Conservation (phyloP, 2,888 invertebrate genomes). For the Eumerus sabulonum region DNA sequence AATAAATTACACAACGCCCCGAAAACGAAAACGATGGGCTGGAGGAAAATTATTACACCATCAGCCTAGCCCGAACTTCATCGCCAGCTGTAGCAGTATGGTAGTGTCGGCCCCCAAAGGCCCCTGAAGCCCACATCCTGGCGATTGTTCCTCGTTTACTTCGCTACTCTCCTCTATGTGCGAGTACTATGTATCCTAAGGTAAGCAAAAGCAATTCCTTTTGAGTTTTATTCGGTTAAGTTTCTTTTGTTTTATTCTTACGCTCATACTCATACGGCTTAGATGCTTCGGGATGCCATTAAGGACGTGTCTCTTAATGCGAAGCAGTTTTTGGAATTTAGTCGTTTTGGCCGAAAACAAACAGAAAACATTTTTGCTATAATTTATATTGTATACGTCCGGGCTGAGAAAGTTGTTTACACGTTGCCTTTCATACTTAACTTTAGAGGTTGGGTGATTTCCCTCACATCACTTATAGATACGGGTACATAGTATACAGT, state of each 20-base stretch:
- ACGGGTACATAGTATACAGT: no score
- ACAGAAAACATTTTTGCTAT: constrained; percentile 46
- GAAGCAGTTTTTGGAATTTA: constrained; percentile 58
- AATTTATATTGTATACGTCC: constrained; percentile 33
- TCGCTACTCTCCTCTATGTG: no score
- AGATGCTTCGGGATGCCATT: constrained; percentile 1
- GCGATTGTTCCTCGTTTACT: constrained; percentile 26
- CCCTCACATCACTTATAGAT: no score
- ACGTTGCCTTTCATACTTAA: constrained; percentile 23
- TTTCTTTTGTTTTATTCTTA: constrained; percentile 2
- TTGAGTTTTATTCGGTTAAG: constrained; percentile 25
- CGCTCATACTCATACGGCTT: not conserved
- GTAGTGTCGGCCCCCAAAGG: no score
- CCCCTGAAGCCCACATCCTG: constrained; percentile 22
- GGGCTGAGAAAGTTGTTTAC: constrained; percentile 40
- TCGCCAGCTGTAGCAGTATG: no score
- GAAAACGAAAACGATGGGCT: constrained; percentile 11
- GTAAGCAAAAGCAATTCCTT: constrained; percentile 56
- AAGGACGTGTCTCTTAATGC: constrained; percentile 42
- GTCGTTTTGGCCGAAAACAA: constrained; percentile 38
- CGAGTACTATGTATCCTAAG: constrained; percentile 32
- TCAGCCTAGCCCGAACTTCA: constrained; percentile 29
- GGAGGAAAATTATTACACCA: constrained; percentile 50
- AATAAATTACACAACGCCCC: constrained; percentile 52
- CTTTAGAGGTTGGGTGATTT: not conserved